Evolutionary conservation across 2,888 invertebrate genomes (phyloP).

Genomic region (Pachycephus smyrnensis): DNA sequence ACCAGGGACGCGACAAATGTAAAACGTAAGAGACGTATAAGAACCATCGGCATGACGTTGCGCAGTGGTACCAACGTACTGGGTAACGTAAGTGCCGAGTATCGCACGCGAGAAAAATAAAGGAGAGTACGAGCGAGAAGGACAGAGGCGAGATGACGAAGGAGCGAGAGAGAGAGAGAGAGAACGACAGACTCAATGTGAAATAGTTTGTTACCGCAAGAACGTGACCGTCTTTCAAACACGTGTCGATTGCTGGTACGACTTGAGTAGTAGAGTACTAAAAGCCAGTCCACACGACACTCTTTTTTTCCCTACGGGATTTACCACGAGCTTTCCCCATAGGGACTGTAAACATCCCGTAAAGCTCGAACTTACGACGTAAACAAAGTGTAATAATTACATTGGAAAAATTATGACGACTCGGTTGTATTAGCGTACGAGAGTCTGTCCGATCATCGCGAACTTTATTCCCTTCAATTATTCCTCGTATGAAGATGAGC

Average conservation of each 20-base stretch:
- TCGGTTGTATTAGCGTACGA: not conserved
- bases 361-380: not conserved
- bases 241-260: not conserved
- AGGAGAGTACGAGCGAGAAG: conserved; percentile 13
- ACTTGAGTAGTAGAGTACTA: not conserved
- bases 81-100: not conserved
- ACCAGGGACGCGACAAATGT: not conserved
- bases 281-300: not conserved
- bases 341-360: not conserved
- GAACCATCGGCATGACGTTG: not conserved
- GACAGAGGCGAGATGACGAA: not conserved
- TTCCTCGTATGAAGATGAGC: not conserved
- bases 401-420: not conserved
- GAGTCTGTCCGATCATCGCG: not conserved
- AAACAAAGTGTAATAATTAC: not conserved
- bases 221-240: conserved; percentile 36
- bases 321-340: not conserved
- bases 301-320: not conserved
- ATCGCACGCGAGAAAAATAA: conserved; percentile 17
- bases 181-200: conserved; percentile 21
- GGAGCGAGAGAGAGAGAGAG: conserved; percentile 13
- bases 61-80: not conserved
- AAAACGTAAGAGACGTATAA: not conserved
- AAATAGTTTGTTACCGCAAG: conserved; percentile 21
- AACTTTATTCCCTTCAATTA: not conserved